phyloP scores from a whole-genome alignment of 2,113 vertebrate genomes.

The Anoplopoma fimbria region DNA sequence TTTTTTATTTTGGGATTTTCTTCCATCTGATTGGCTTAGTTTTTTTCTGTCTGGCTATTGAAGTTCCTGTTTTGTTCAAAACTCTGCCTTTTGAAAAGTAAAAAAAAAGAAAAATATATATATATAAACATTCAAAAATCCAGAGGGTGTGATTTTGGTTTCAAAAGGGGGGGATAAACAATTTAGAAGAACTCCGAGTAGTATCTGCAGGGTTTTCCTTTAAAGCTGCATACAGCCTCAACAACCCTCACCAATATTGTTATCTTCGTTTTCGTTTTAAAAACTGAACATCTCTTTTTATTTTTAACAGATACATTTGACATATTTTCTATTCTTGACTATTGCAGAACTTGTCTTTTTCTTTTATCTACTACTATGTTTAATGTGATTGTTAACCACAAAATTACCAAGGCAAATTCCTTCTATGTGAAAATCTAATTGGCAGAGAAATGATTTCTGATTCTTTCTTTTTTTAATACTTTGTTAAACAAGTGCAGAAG shows the following conservation, averaged over 20 bases:
- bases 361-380: not conserved
- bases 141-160: not conserved
- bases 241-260: not conserved
- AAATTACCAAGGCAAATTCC: too few relatives aligned
- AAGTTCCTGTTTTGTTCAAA: not conserved
- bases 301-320: not conserved
- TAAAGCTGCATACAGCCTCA: too few relatives aligned
- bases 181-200: too few relatives aligned
- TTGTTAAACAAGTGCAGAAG: too few relatives aligned
- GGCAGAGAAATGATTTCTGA: too few relatives aligned
- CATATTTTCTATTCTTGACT: not conserved
- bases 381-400: too few relatives aligned
- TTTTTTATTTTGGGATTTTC: not conserved
- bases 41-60: not conserved
- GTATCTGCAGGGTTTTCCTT: too few relatives aligned
- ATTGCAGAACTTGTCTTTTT: not conserved
- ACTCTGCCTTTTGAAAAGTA: not conserved
- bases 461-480: too few relatives aligned
- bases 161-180: not conserved
- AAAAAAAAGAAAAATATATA: not conserved
- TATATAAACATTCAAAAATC: not conserved
- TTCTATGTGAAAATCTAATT: not conserved
- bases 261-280: not conserved
- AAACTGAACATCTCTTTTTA: not conserved
- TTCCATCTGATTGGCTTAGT: not conserved